Percentiles rank a stretch among this genome's conserved stretches.
These are phyloP conservation scores for Lophius americanus DNA, from an alignment of 2,797 vertebrate genomes.

Conservation along the genomic window DNA sequence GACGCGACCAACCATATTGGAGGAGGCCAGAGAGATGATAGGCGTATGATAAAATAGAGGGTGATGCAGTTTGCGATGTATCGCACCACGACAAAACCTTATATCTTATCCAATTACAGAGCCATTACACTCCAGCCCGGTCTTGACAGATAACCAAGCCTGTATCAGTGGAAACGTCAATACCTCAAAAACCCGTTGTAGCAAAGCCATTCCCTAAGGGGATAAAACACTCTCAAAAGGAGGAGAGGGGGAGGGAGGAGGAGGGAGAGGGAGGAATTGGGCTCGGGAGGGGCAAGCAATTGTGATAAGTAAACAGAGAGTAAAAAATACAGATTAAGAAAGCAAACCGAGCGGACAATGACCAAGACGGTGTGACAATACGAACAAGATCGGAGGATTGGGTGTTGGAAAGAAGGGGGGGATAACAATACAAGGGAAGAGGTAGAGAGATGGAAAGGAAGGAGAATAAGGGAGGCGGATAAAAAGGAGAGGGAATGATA, in stretches of 20 bases:
- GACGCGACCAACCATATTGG: constrained; percentile 20
- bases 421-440: constrained; percentile 14
- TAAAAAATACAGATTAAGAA: constrained; percentile 61
- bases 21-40: constrained; percentile 47
- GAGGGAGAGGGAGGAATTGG: constrained; percentile 17
- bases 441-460: constrained; percentile 42
- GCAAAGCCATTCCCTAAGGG: constrained; percentile 61
- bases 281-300: constrained; percentile 16
- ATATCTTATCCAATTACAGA: constrained; percentile 81
- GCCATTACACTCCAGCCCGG: constrained; percentile 72
- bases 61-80: constrained; percentile 44
- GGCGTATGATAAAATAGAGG: constrained; percentile 65
- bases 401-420: constrained; percentile 20
- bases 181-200: constrained; percentile 72
- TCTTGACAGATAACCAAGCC: constrained; percentile 75
- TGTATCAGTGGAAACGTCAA: constrained; percentile 78
- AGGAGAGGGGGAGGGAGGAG: constrained; percentile 5
- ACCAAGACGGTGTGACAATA: constrained; percentile 25
- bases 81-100: constrained; percentile 61
- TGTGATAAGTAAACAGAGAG: constrained; percentile 62
- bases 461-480: constrained; percentile 49
- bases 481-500: constrained; percentile 38
- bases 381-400: constrained; percentile 29
- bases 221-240: constrained; percentile 58
- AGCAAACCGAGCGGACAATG: constrained; percentile 44